Base-by-base conservation (phyloP, 2,797 vertebrate species). In the Melanotaenia pygmaea region DNA sequence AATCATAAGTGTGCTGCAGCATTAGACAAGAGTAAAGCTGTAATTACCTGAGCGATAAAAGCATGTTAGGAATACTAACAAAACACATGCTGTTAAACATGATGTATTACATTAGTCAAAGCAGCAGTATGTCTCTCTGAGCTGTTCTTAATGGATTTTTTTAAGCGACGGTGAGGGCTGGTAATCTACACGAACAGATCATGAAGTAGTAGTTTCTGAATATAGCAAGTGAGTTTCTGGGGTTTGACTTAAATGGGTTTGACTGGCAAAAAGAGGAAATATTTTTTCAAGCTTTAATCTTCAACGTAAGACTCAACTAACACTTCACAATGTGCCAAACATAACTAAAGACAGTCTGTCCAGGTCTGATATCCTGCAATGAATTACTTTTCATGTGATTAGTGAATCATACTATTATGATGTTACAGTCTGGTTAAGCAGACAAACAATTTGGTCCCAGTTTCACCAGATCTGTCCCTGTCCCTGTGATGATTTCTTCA, bases 401-500 rank as follows among this genome's bases (percentile, higher is more conserved):
- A 83, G 80, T 69, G 63, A 61, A 72, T 86, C 81, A 83, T 77
- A 77, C 73, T 32, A 73, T 89, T 83, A 86, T 74, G 72, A 86
- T 81, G 83, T 92, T 87, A 89, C 82, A 78, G 84, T 78, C 85
- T 86, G 85, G 77, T 87, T 82, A 80, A 86, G 79, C 83, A 88
- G 82, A 73, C 76, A 80, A 82, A 88, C 86, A 86, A 89, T 85
- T 89, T 79, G 80, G 88, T 90, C 85, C 77, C 77, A 63, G 86
- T 67, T 84, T 87, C 74, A 84, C 83, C 85, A 87, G 86, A 86
- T 86, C 88, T 83, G 84, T 88, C 84, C 76, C 63, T 67, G 77
- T 87, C 86, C 84, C 88, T 89, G 90, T 86, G 90, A 92, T 92
- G 91, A 92, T 93, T 92, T 89, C 90, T 92, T 92, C 90, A 90